These are phyloP conservation scores for Catharus ustulatus DNA, from an alignment of 2,797 vertebrate species.

Conservation along the genomic window DNA sequence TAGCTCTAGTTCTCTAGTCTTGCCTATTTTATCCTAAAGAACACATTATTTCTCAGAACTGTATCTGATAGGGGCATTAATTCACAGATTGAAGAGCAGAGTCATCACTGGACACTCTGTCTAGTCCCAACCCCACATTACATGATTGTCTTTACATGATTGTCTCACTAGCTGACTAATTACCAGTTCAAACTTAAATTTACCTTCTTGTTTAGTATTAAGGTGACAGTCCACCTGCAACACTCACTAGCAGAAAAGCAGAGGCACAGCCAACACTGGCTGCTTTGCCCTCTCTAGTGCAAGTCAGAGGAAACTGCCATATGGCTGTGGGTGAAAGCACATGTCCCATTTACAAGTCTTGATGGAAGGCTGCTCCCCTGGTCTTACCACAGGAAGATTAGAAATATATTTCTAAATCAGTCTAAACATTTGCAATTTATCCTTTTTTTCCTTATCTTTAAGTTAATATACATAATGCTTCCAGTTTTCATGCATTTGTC, in stretches of 20 bases:
- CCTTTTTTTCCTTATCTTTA: neutral
- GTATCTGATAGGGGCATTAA: too few relatives aligned
- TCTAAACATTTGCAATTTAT: neutral
- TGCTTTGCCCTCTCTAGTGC: neutral
- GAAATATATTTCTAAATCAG: neutral
- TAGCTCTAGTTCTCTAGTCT: too few relatives aligned
- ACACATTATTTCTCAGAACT: too few relatives aligned
- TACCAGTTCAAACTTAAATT: neutral
- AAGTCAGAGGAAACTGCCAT: neutral
- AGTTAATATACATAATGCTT: neutral
- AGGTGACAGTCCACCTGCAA: neutral
- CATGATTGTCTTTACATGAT: rapidly evolving
- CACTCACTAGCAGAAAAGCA: neutral
- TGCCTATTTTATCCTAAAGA: too few relatives aligned
- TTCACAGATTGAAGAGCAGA: neutral
- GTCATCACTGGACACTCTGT: neutral
- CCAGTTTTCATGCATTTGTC: neutral
- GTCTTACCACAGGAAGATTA: neutral
- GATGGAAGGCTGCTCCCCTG: neutral
- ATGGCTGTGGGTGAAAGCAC: neutral
- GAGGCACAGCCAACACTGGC: neutral
- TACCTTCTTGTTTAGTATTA: neutral
- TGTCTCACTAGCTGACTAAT: neutral
- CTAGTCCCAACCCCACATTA: rapidly evolving
- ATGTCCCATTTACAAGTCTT: neutral